phyloP scores from a whole-genome alignment of 2,888 invertebrate species.

The Drosophila diplacantha region DNA sequence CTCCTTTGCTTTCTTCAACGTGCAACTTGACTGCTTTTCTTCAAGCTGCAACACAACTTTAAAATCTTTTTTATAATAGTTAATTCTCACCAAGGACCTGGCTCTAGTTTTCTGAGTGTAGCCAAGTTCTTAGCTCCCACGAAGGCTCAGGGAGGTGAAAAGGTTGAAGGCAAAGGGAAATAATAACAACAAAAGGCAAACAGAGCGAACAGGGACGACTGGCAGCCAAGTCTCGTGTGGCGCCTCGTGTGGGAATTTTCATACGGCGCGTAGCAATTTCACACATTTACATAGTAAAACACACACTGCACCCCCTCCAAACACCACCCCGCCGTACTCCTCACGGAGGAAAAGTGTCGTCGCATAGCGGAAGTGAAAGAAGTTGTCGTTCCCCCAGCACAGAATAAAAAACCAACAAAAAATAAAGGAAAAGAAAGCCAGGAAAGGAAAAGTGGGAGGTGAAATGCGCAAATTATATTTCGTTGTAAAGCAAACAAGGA shows the following conservation, averaged over 20 bases:
- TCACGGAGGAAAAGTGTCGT: constrained; percentile 57
- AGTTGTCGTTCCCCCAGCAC: constrained; percentile 52
- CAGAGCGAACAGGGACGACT: constrained; percentile 28
- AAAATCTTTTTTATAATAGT: background rate
- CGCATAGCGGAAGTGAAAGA: constrained; percentile 68
- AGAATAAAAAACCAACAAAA: constrained; percentile 18
- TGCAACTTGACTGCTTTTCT: background rate
- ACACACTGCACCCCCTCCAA: constrained; percentile 44
- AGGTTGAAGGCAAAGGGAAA: constrained; percentile 38
- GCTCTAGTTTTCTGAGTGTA: constrained; percentile 39
- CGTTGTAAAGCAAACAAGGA: constrained; percentile 59
- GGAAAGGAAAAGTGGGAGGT: constrained; percentile 4
- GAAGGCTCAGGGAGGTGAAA: constrained; percentile 9
- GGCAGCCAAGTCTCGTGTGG: constrained; percentile 27
- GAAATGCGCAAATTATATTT: constrained; percentile 68
- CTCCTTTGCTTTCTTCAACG: too few species aligned
- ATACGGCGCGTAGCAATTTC: constrained; percentile 70
- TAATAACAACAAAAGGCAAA: constrained; percentile 71
- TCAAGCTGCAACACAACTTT: background rate
- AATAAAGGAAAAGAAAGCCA: background rate
- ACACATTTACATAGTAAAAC: constrained; percentile 70
- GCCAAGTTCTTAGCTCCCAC: constrained; percentile 4
- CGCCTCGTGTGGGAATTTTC: constrained; percentile 64
- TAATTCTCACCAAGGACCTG: background rate
- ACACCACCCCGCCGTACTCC: background rate